These are phyloP conservation scores for Danio kyathit DNA, from an alignment of 2,797 vertebrate genomes.

Conservation along the genomic window DNA sequence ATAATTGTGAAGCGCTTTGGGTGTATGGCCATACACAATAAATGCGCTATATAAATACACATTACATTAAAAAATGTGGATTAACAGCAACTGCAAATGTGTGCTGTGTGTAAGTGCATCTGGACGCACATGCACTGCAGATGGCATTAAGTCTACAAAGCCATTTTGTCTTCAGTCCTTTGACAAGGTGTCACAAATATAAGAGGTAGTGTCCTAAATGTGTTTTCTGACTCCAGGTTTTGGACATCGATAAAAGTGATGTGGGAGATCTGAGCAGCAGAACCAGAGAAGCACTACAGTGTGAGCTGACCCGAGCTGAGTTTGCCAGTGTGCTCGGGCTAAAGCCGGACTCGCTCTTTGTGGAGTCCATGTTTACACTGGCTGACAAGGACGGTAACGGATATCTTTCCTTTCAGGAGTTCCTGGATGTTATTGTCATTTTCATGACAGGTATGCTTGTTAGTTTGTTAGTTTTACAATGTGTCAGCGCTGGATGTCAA, in stretches of 20 bases:
- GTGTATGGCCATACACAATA: too few relatives aligned
- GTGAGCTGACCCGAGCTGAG: slow-evolving; percentile 90
- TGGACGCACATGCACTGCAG: too few relatives aligned
- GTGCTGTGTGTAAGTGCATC: too few relatives aligned
- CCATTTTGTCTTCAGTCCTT: not conserved
- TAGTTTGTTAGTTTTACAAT: not conserved
- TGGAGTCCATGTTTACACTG: slow-evolving; percentile 95
- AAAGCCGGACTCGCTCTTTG: slow-evolving; percentile 89
- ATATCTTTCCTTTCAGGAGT: slow-evolving; percentile 95
- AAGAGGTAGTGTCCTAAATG: not conserved
- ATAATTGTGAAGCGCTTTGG: too few relatives aligned
- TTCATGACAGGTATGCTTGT: slow-evolving; percentile 86
- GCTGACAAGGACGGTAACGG: slow-evolving; percentile 96
- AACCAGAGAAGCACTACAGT: slow-evolving; percentile 86
- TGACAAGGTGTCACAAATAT: not conserved
- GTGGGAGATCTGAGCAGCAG: slow-evolving; percentile 84
- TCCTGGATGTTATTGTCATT: slow-evolving; percentile 92
- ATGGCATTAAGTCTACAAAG: too few relatives aligned
- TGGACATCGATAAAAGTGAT: slow-evolving; percentile 87
- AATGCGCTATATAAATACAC: too few relatives aligned
- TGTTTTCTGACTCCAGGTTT: slow-evolving; percentile 77
- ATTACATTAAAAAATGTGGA: too few relatives aligned
- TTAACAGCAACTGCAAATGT: too few relatives aligned
- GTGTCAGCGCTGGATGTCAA: not conserved
- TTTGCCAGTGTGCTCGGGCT: slow-evolving; percentile 92